Percentiles rank a stretch among this genome's conserved stretches.
Evolutionary conservation across 2,797 vertebrate genomes (phyloP).

Genomic region (Aplochiton taeniatus): DNA sequence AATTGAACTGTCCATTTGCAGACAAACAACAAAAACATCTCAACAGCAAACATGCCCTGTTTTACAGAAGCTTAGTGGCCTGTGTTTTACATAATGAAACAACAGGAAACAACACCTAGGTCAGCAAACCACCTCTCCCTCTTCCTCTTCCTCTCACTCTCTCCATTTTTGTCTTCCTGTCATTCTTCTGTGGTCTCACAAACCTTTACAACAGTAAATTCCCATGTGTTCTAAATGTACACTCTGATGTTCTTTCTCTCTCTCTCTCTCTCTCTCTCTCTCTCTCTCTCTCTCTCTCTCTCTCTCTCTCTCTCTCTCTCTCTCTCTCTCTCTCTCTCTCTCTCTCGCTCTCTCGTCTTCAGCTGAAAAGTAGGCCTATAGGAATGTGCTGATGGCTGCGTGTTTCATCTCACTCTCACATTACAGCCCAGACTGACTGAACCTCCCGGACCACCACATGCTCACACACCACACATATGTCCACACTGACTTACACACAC

Average conservation of each 20-base stretch:
- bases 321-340: not conserved
- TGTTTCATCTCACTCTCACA: slow-evolving; percentile 69
- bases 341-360: not conserved
- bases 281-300: not conserved
- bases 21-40: too few relatives aligned
- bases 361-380: slow-evolving; percentile 58
- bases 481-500: slow-evolving; percentile 4
- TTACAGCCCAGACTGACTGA: slow-evolving; percentile 71
- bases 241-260: too few relatives aligned
- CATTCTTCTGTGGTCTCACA: not conserved
- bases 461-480: slow-evolving; percentile 26
- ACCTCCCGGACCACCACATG: slow-evolving; percentile 66
- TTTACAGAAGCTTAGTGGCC: too few relatives aligned
- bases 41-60: too few relatives aligned
- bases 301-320: not conserved
- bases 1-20: too few relatives aligned
- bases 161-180: too few relatives aligned
- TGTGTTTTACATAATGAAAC: too few relatives aligned
- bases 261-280: not conserved
- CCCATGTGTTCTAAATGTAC: slow-evolving; percentile 1
- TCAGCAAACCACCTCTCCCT: not conserved
- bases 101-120: too few relatives aligned
- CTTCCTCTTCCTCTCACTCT: not conserved
- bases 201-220: slow-evolving; percentile 33
- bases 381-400: slow-evolving; percentile 80